Percentiles rank a stretch among this genome's conserved stretches.
These are phyloP conservation scores for Harpalus rufipes DNA, from an alignment of 2,888 invertebrate genomes.

Conservation along the genomic window DNA sequence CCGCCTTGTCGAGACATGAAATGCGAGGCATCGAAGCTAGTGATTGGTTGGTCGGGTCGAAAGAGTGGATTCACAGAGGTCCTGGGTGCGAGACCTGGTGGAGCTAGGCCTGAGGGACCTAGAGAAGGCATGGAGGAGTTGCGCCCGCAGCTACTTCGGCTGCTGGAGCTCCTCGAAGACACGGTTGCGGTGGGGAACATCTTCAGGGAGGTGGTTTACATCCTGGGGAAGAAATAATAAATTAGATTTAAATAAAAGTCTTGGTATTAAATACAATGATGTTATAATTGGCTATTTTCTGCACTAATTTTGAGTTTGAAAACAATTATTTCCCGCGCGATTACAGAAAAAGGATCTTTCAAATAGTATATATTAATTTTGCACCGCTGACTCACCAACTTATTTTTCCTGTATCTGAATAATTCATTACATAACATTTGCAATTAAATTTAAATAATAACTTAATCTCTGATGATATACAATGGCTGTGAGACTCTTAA, in stretches of 20 bases:
- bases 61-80: slow-evolving; percentile 74
- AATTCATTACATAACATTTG: slow-evolving; percentile 21
- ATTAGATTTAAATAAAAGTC: neutral
- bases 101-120: slow-evolving; percentile 72
- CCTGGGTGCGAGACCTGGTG: slow-evolving; percentile 73
- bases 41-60: slow-evolving; percentile 72
- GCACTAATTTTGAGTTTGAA: no score
- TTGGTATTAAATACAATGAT: no score
- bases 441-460: slow-evolving; percentile 33
- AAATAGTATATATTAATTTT: neutral
- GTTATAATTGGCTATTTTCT: no score
- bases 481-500: slow-evolving; percentile 6
- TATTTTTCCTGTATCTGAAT: slow-evolving; percentile 10
- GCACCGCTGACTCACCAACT: slow-evolving; percentile 15
- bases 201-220: slow-evolving; percentile 68
- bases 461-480: slow-evolving; percentile 31
- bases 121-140: slow-evolving; percentile 76
- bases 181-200: slow-evolving; percentile 75
- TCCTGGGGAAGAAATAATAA: slow-evolving; percentile 5
- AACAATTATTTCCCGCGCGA: no score
- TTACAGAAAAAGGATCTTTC: no score
- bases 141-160: slow-evolving; percentile 73
- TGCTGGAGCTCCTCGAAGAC: slow-evolving; percentile 74
- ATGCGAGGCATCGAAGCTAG: slow-evolving; percentile 75
- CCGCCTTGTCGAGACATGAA: slow-evolving; percentile 72